These are phyloP conservation scores for Pomatorhinus ruficollis DNA, from an alignment of 2,113 vertebrate species.

Conservation along the genomic window DNA sequence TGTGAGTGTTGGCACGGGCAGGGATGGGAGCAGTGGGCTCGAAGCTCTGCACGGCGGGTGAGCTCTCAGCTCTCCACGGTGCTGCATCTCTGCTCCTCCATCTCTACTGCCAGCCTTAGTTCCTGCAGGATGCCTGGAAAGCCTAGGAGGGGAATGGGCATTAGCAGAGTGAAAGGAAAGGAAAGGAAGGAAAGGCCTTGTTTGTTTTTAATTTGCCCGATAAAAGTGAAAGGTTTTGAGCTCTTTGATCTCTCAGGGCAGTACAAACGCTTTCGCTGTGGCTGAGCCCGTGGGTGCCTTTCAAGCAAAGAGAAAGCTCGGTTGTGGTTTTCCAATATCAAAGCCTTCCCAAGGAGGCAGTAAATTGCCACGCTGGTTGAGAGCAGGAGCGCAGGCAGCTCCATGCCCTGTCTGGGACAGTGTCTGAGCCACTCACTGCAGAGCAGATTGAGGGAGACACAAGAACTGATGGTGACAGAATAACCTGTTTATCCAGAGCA, in stretches of 20 bases:
- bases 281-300: slow-evolving; percentile 1
- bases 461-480: neutral
- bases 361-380: neutral
- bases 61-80: neutral
- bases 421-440: neutral
- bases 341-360: slow-evolving; percentile 25
- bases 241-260: slow-evolving; percentile 16
- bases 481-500: neutral
- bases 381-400: neutral
- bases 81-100: neutral
- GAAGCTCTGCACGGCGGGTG: accelerated
- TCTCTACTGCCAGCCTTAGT: neutral
- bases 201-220: slow-evolving; percentile 9
- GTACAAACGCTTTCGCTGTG: neutral
- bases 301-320: neutral
- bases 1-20: neutral
- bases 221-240: neutral
- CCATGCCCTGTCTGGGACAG: slow-evolving; percentile 17
- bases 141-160: neutral
- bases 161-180: neutral
- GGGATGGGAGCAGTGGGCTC: neutral
- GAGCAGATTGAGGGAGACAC: neutral
- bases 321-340: slow-evolving; percentile 5
- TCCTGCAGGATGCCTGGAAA: neutral
- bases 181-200: neutral